Evolutionary conservation across 2,888 invertebrate species (phyloP), one percentile per base, ranked within the genome.

Genomic region (Xestoiulus laeticollis): DNA sequence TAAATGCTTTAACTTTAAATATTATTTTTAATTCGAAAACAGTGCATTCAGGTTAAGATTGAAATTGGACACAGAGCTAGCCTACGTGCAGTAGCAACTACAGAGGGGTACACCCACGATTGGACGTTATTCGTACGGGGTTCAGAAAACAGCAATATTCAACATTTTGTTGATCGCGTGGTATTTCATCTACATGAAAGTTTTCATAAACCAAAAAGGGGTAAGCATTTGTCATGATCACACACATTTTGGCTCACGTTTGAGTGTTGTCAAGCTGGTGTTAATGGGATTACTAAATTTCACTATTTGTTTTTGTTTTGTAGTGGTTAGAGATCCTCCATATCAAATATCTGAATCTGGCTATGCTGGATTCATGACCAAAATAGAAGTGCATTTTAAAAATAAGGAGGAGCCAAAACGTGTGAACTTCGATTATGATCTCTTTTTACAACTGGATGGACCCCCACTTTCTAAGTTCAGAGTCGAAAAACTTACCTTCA

Each of bases 71-170:
- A 99, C 93, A 95, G 95, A 92, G 97, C 98, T 90, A 94, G 95
- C 89, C 92, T 97, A 90, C 95, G 96, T 91, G 94, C 95, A 87
- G 96, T 96, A 92, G 94, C 95, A 90, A 97, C 97, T 19, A 94
- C 95, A 32, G 96, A 97, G 92, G 98, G 97, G 85, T 98, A 96
- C 92, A 99, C 98, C 90, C 99, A 99, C 93, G 98, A 99, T 92
- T 99, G 99, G 99, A 96, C 97, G 92, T 95, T 99, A 87, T 98
- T 96, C 93, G 97, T 99, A 32, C 94, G 96, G 91, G 98, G 98
- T 87, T 94, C 95, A 90, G 97, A 98, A 91, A 95, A 96, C 90
- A 95, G 96, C 90, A 96, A 96, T 91, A 96, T 99, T 90, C 95
- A 96, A 91, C 94, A 96, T 91, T 99, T 96, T 93, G 95, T 98